These are phyloP conservation scores for Phortica okadai DNA, from an alignment of 2,888 invertebrate genomes.

Conservation along the genomic window DNA sequence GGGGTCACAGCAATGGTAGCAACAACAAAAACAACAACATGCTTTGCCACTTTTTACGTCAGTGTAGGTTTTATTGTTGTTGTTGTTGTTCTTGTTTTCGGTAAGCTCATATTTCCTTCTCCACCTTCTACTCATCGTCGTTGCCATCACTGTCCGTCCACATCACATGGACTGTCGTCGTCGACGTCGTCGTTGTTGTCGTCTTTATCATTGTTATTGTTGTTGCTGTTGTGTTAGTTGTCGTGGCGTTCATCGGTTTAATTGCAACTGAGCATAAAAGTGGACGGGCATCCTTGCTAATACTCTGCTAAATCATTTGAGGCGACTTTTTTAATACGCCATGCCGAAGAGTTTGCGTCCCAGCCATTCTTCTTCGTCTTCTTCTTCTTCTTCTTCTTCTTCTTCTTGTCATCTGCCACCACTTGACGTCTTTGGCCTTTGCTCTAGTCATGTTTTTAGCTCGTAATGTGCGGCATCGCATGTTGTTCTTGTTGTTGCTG, in stretches of 20 bases:
- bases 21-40: background rate
- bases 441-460: background rate
- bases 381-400: background rate
- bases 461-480: background rate
- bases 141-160: background rate
- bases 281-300: constrained; percentile 30
- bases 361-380: background rate
- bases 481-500: constrained; percentile 18
- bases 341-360: background rate
- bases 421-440: background rate
- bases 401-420: background rate
- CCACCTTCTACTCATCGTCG: background rate
- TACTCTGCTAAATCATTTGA: constrained; percentile 32
- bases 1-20: background rate
- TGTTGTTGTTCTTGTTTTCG: background rate
- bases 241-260: constrained; percentile 21
- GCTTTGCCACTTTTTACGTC: background rate
- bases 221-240: constrained; percentile 3
- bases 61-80: background rate
- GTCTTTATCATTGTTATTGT: background rate
- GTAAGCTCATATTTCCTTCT: constrained; percentile 15
- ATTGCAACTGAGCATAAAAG: constrained; percentile 32
- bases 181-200: background rate
- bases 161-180: background rate
- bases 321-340: constrained; percentile 2